Percentiles rank a stretch among this genome's conserved stretches.
Conservation (phyloP, 2,797 vertebrate species). For the Mus minutoides region DNA sequence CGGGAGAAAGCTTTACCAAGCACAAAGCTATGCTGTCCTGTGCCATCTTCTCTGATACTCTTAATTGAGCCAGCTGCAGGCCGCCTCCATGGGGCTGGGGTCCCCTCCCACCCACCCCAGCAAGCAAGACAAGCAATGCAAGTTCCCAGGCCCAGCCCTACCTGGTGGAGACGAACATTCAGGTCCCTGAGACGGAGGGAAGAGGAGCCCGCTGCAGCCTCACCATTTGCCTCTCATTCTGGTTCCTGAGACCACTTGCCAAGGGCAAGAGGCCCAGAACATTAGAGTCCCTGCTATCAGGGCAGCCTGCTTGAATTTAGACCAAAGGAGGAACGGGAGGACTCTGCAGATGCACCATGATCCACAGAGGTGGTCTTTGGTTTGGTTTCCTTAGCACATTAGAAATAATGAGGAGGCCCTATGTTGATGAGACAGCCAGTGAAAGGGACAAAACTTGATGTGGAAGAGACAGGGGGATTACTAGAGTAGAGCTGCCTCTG, state of each 20-base stretch:
- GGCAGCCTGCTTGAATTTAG: not conserved
- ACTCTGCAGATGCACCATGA: not conserved
- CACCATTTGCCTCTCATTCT: not conserved
- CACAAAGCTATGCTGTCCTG: not conserved
- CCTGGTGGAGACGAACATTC: not conserved
- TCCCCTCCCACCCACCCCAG: not conserved
- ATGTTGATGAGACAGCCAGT: not conserved
- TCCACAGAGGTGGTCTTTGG: not conserved
- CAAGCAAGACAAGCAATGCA: not conserved
- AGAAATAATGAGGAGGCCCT: constrained; percentile 9
- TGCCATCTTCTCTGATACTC: fast-evolving
- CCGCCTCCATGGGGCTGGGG: not conserved
- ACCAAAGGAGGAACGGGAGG: not conserved
- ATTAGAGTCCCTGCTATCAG: not conserved
- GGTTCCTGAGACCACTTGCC: not conserved
- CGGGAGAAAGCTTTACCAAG: fast-evolving
- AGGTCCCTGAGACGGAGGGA: not conserved
- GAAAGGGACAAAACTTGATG: not conserved
- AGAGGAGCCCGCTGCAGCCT: not conserved
- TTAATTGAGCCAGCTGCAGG: not conserved
- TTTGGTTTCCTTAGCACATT: not conserved
- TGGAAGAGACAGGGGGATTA: not conserved
- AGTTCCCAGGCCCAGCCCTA: not conserved
- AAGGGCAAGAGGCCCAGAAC: not conserved
- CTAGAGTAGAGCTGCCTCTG: not conserved